These are phyloP conservation scores for Mesoclemmys tuberculata DNA, from an alignment of 2,113 vertebrate genomes.

Conservation along the genomic window DNA sequence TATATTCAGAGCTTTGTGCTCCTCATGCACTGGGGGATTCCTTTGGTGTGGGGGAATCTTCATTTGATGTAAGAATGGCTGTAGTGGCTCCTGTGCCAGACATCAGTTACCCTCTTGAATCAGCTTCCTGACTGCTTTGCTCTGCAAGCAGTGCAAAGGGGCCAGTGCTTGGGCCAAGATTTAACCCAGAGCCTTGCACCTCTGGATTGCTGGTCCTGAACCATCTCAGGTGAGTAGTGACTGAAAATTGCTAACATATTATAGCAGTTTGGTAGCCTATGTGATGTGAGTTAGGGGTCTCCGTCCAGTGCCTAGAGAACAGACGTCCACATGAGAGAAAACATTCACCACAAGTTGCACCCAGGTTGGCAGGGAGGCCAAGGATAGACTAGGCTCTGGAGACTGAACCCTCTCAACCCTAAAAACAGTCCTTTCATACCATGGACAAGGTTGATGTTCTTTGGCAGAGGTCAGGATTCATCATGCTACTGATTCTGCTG, in stretches of 20 bases:
- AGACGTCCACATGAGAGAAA: background rate
- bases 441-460: background rate
- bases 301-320: background rate
- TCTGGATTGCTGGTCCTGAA: fast-evolving
- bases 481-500: background rate
- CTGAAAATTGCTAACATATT: background rate
- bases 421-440: background rate
- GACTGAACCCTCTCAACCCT: background rate
- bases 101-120: background rate
- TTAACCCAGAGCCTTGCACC: background rate
- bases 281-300: background rate
- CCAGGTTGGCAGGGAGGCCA: background rate
- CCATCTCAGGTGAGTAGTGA: background rate
- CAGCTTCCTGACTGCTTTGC: fast-evolving
- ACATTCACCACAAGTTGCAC: background rate
- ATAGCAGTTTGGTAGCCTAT: background rate
- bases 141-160: background rate
- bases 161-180: fast-evolving
- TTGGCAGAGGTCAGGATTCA: background rate
- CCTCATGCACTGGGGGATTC: background rate
- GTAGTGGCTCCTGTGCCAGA: background rate
- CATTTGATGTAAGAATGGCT: background rate
- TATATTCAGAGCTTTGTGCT: background rate
- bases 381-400: background rate
- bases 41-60: background rate